phyloP scores from a whole-genome alignment of 2,113 vertebrate species.

The Asarcornis scutulata region DNA sequence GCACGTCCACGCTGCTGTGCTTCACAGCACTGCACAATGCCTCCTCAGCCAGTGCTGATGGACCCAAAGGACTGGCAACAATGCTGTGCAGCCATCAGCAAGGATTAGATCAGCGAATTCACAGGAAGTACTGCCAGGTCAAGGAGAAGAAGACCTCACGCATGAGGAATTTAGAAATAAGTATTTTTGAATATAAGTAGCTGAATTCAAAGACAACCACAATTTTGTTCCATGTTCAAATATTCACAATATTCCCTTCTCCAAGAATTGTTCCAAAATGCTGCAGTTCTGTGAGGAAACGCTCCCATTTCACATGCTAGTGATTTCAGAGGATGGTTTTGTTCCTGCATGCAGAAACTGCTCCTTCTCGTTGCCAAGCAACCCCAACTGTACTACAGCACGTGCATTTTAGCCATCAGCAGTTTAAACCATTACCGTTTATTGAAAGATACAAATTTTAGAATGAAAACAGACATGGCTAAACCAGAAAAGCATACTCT shows the following conservation, averaged over 20 bases:
- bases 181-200: not conserved
- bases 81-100: not conserved
- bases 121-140: not conserved
- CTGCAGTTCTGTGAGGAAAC: not conserved
- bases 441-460: not conserved
- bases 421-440: not conserved
- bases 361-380: not conserved
- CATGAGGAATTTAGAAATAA: not conserved
- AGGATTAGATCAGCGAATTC: not conserved
- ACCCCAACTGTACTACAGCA: not conserved
- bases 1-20: fast-evolving
- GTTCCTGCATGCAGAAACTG: not conserved
- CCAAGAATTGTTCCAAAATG: not conserved
- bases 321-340: not conserved
- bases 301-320: not conserved
- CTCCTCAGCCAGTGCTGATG: not conserved
- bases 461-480: not conserved
- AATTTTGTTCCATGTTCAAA: not conserved
- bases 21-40: not conserved
- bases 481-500: not conserved
- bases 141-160: not conserved
- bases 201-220: not conserved
- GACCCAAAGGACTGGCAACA: not conserved
- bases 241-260: not conserved
- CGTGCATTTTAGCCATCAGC: not conserved